Evolutionary conservation across 2,888 invertebrate genomes (phyloP).

Genomic region (Caenorhabditis japonica): DNA sequence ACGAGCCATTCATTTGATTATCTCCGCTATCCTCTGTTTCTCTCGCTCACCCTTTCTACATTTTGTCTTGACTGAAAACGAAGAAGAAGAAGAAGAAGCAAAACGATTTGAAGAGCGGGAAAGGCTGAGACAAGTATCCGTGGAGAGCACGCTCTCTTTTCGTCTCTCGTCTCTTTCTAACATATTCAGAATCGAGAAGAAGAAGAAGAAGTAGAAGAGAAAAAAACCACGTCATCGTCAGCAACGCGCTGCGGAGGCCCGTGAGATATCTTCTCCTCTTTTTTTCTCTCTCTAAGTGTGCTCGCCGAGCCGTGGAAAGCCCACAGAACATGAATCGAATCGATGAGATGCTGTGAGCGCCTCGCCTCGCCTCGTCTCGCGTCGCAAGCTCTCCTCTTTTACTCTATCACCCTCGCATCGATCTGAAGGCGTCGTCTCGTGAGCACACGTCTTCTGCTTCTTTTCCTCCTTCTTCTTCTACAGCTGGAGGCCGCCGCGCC

Average conservation of each 20-base stretch:
- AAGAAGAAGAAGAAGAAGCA: no score
- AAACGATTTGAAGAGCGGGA: no score
- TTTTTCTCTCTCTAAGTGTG: slow-evolving; percentile 13
- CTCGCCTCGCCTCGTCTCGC: slow-evolving; percentile 16
- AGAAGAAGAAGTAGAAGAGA: no score
- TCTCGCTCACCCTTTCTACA: slow-evolving; percentile 21
- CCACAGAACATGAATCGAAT: slow-evolving; percentile 18
- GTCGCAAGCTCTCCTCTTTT: no score
- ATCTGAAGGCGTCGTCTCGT: slow-evolving; percentile 33
- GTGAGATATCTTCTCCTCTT: slow-evolving; percentile 23
- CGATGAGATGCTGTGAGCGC: slow-evolving; percentile 47
- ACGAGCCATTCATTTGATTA: slow-evolving; percentile 48
- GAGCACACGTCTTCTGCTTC: slow-evolving; percentile 17
- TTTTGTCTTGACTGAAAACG: slow-evolving; percentile 28
- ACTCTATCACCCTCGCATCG: slow-evolving; percentile 46
- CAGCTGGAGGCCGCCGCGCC: slow-evolving; percentile 8
- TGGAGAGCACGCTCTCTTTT: no score
- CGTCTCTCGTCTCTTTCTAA: no score
- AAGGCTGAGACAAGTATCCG: no score
- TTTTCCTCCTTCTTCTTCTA: slow-evolving; percentile 15
- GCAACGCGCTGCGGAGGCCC: slow-evolving; percentile 24
- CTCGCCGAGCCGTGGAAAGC: slow-evolving; percentile 22
- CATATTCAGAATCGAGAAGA: slow-evolving; percentile 42
- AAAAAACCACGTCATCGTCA: slow-evolving; percentile 43
- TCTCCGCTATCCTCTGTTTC: slow-evolving; percentile 30